Evolutionary conservation across 1,140 invertebrate genomes (phyloP), one percentile per base, ranked within the genome.

Genomic region (Maconellicoccus hirsutus): DNA sequence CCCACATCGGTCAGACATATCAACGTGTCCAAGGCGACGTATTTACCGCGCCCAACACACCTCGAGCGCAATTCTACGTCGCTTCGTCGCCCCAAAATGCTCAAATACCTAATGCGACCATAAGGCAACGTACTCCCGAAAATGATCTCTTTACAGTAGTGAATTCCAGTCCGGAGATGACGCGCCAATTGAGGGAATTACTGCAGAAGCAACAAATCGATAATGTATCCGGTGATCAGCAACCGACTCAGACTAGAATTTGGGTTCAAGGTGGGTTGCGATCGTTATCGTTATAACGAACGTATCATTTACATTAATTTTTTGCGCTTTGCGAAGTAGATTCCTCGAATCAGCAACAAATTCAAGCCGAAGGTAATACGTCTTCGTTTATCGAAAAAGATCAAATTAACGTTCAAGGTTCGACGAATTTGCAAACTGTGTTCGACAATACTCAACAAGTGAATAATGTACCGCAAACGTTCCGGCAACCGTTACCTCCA

Each of bases 121-220:
- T 26, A 4, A 22, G 25, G 8, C 61, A 23, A 66, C 61, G 61
- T 8, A 14, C 22, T 10, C 25, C 61, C 2, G 61, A 66, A 66
- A 66, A 66, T 26, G 61, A 66, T 66, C 10, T 26, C 10, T 66
- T 25, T 22, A 66, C 61, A 3, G 61, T 66, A 8, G 61, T 66
- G 3, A 23, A 66, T 23, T 70, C 72, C 69, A 72, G 74, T 70
- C 75, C 75, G 39, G 76, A 77, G 33, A 75, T 76, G 73, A 74
- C 75, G 23, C 78, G 86, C 1, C 92, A 94, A 75, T 79, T 94
- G n/a, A 79, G 91, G 27, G 91, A 93, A 78, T 80, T 94, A 63
- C 80, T 94, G n/a, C 89, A 92, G 76, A 79, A 89, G 27, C 87
- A 91, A 75, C 86, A 89, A 70, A 82, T 83, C 27, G 84, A 80